Evolutionary conservation across 2,797 vertebrate species (phyloP).

Genomic region (Lepus townsendii): DNA sequence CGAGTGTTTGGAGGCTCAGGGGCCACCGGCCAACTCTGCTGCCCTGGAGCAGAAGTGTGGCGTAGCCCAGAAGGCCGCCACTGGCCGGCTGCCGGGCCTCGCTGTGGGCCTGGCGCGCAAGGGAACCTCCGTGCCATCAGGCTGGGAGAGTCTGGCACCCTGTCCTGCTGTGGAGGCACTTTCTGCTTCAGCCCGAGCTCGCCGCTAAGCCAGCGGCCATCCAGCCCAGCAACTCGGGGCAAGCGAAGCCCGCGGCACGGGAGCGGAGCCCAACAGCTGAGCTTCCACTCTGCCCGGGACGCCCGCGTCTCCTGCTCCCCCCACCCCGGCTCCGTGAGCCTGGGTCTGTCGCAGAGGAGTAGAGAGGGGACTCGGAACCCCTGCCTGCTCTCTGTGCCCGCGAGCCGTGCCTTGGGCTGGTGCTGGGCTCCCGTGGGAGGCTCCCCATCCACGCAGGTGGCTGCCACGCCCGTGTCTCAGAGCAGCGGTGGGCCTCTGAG

Average conservation of each 20-base stretch:
- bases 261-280: not conserved
- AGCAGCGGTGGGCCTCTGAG: not conserved
- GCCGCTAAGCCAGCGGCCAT: conserved; percentile 66
- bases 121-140: not conserved
- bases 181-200: conserved; percentile 50
- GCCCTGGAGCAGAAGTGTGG: conserved; percentile 25
- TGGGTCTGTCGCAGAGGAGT: not conserved
- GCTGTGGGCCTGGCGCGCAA: conserved; percentile 62
- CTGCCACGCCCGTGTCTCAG: not conserved
- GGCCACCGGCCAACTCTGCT: not conserved
- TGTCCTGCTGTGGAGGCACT: conserved; percentile 69
- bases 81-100: conserved; percentile 56
- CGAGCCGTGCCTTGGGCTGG: not conserved
- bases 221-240: conserved; percentile 49
- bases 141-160: conserved; percentile 52
- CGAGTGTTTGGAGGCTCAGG: conserved; percentile 9
- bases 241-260: not conserved
- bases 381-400: not conserved
- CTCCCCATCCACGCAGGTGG: not conserved
- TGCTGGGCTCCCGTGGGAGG: too few species aligned
- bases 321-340: too few species aligned
- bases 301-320: not conserved
- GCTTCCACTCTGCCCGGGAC: not conserved
- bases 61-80: not conserved
- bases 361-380: fast-evolving